Evolutionary conservation across 2,113 vertebrate genomes (phyloP), one percentile per base, ranked within the genome.

Genomic region (Rhinogobius similis): DNA sequence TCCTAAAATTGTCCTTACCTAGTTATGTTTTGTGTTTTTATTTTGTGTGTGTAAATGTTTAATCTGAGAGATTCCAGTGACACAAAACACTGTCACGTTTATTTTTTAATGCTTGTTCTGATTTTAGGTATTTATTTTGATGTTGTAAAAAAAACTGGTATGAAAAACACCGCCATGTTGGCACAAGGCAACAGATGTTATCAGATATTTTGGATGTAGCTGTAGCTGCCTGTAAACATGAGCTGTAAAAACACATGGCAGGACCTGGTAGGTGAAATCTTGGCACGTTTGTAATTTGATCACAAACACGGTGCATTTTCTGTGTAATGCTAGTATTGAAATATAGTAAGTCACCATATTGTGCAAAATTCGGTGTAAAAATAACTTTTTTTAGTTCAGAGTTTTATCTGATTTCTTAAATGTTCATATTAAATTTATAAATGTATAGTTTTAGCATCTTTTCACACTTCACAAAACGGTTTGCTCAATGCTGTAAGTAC

Each of bases 51-150:
- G 13, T 58, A 9, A 6, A 29, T 58, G 24, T 58, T 58, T 29
- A 58, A 16, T 26, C 55, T 3, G 55, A 18, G 3, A 20, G 20
- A 61, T 38, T 61, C 29, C 29, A 61, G 56, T 36, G 56, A 24
- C 12, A 26, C 16, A 32, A 20, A 4, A 4, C 20, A 20, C n/a
- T 36, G 14, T 2, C 24, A 32, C 14, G 26, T 59, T 20, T 59
- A 20, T 20, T 32, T 61, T 36, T 58, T 29, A 29, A 58, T 13
- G 5, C 16, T 29, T 58, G 24, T 56, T 56, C 14, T 29, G 24
- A 36, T 61, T 61, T 61, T 61, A 61, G 18, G 29, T 61, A 61
- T 61, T 61, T 61, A 61, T 61, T 38, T 38, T 61, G 27, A n/a
- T 21, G 58, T 29, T 29, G 46, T 13, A 24, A 53, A 29, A 36